A percentile compares a stretch with the other conserved stretches of the same genome.
Evolutionary conservation across 2,113 vertebrate genomes (phyloP).

Genomic region (Silurus glanis): DNA sequence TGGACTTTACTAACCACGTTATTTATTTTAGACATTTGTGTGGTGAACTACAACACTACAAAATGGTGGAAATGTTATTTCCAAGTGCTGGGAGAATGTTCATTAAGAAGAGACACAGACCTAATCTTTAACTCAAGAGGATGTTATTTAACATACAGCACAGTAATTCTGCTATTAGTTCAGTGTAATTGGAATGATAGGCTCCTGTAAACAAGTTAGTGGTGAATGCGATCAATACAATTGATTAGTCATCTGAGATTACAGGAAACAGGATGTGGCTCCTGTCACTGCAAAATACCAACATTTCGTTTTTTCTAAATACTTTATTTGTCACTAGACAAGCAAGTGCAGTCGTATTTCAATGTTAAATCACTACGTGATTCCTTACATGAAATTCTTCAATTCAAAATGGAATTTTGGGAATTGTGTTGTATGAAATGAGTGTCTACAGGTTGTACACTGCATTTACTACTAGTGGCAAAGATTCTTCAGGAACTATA

Average conservation of each 20-base stretch:
- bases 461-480: not conserved
- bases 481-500: not conserved
- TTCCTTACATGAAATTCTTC: not conserved
- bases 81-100: not conserved
- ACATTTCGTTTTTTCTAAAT: not conserved
- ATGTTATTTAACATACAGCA: constrained; percentile 12
- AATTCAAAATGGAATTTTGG: not conserved
- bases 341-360: not conserved
- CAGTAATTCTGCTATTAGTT: constrained; percentile 11
- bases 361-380: not conserved
- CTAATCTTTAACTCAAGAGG: not conserved
- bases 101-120: not conserved
- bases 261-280: constrained; percentile 26
- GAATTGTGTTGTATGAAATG: not conserved
- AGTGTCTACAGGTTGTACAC: not conserved
- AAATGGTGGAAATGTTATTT: not conserved
- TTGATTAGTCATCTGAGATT: constrained; percentile 19
- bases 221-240: constrained; percentile 39
- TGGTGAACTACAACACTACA: not conserved
- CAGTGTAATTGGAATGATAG: constrained; percentile 34
- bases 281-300: not conserved
- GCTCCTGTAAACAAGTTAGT: constrained; percentile 39
- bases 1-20: not conserved
- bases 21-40: not conserved
- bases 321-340: not conserved